Evolutionary conservation across 2,797 vertebrate genomes (phyloP), one percentile per base, ranked within the genome.

Genomic region (Stomatorhinus walkeri): DNA sequence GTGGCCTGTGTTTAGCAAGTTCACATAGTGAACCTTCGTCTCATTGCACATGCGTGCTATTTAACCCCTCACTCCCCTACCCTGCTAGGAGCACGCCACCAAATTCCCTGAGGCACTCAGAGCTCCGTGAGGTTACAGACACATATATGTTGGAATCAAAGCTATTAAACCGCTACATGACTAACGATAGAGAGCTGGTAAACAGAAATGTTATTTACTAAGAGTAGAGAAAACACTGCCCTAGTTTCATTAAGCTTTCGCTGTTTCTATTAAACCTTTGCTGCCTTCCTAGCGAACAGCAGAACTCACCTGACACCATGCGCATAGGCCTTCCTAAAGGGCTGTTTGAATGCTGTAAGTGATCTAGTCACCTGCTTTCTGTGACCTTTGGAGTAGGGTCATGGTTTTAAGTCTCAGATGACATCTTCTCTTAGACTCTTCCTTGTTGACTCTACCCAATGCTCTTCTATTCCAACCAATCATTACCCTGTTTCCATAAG

Each of bases 151-250:
- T 93, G 95, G 96, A 98, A 99, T 99, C 98, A 99, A 98, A 99
- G 97, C 96, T 96, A 97, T 97, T 97, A 97, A 97, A 97, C 97
- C 96, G 98, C 98, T 97, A 98, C 98, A 98, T 96, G 97, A 98
- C 97, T 95, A 95, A 96, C 97, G 98, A 98, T 97, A 98, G 98
- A 97, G 97, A 96, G 97, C 96, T 97, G 96, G 97, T 96, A 95
- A 96, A 96, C 96, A 95, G 97, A 97, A 96, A 95, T 98, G 98
- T 98, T 98, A 97, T 96, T 96, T 96, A 96, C 94, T 76, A 76
- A 40, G 32, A 32, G 68, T 14, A 76, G 32, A 16, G 68, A 76
- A 36, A 36, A 81, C 40, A n/a, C 76, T 0, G 1, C 40, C 46
- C 76, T n/a, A 5, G 19, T 81, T 81, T 46, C 19, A 81, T 81